Percentiles rank a stretch among this genome's conserved stretches.
Evolutionary conservation across 2,113 vertebrate species (phyloP).

Genomic region (Phyllostomus hastatus): DNA sequence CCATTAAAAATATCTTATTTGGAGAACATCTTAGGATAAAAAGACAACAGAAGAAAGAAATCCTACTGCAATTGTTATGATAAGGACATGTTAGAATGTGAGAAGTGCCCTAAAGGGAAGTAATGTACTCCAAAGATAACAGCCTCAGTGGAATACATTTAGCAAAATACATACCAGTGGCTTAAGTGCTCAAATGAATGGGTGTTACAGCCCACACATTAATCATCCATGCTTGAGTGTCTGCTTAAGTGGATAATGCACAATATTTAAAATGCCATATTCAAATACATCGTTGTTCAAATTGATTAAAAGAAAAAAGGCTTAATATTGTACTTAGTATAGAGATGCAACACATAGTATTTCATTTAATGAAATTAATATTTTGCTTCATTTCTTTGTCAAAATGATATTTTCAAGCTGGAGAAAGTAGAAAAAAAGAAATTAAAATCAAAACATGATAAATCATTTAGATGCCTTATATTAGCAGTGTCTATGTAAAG

Average conservation of each 20-base stretch:
- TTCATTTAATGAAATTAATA: constrained; percentile 17
- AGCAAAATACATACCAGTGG: not conserved
- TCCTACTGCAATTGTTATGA: not conserved
- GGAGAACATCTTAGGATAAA: not conserved
- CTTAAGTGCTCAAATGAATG: not conserved
- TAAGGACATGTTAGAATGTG: not conserved
- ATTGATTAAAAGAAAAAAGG: not conserved
- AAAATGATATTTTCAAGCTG: not conserved
- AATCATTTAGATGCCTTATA: not conserved
- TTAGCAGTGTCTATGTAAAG: not conserved
- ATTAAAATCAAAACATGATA: not conserved
- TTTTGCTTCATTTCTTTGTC: not conserved
- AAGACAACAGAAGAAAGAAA: not conserved
- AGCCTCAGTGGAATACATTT: not conserved
- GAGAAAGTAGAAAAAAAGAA: constrained; percentile 4
- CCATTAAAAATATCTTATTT: not conserved
- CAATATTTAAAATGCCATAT: constrained; percentile 29
- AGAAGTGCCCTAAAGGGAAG: not conserved
- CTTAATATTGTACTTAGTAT: not conserved
- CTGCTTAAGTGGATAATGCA: constrained; percentile 10
- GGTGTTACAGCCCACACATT: not conserved
- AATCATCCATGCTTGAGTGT: not conserved
- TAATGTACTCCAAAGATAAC: not conserved
- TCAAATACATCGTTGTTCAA: not conserved
- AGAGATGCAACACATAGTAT: not conserved